Evolutionary conservation across 2,888 invertebrate genomes (phyloP).

Genomic region (Troides aeacus): DNA sequence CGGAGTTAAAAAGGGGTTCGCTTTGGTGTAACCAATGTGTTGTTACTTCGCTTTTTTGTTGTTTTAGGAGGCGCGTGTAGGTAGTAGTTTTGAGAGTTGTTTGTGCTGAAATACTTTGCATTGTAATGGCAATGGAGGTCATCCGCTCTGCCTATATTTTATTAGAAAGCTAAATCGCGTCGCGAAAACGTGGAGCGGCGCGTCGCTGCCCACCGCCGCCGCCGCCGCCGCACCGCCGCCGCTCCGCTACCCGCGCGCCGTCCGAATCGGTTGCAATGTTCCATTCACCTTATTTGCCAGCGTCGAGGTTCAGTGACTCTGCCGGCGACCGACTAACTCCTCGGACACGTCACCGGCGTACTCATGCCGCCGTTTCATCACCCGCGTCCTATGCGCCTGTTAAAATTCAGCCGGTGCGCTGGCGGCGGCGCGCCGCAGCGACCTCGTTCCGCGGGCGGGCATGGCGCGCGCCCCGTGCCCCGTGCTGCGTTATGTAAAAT

Average conservation of each 20-base stretch:
- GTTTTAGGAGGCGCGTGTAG: background rate
- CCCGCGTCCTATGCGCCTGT: constrained; percentile 57
- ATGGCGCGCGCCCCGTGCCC: constrained; percentile 46
- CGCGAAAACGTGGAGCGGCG: constrained; percentile 53
- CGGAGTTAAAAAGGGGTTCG: background rate
- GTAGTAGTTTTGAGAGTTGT: background rate
- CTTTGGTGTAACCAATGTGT: background rate
- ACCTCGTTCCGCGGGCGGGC: constrained; percentile 65
- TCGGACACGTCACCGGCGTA: constrained; percentile 68
- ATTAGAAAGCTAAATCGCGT: constrained; percentile 71
- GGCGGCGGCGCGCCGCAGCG: constrained; percentile 49
- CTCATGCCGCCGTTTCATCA: constrained; percentile 71
- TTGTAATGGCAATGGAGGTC: constrained; percentile 30
- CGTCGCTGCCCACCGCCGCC: constrained; percentile 35
- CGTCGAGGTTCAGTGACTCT: constrained; percentile 76
- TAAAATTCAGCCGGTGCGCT: constrained; percentile 69
- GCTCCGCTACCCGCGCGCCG: constrained; percentile 50
- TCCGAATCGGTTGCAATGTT: constrained; percentile 72
- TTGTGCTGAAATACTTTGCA: background rate
- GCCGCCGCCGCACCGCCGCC: constrained; percentile 50
- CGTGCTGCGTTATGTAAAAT: constrained; percentile 65
- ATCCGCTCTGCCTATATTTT: constrained; percentile 45
- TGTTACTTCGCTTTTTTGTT: background rate
- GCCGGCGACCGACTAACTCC: constrained; percentile 66
- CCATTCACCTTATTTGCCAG: constrained; percentile 76